These are phyloP conservation scores for Anthoptus insignis DNA, from an alignment of 2,888 invertebrate species.

Conservation along the genomic window DNA sequence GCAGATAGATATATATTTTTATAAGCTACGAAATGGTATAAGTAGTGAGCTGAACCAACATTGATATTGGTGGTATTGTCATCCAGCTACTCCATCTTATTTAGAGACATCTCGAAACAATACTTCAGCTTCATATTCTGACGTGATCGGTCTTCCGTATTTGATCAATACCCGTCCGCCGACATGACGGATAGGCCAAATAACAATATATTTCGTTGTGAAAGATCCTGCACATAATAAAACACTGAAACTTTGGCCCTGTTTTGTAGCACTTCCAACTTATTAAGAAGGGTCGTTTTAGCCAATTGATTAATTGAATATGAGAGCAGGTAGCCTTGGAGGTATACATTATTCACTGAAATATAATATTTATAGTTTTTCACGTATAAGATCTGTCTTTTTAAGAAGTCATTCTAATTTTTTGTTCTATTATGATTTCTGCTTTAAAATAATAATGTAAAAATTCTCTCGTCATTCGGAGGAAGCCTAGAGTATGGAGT, in stretches of 20 bases:
- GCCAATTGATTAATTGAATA: background rate
- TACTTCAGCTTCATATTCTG: constrained; percentile 16
- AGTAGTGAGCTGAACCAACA: background rate
- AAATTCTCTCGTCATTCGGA: too few relatives aligned
- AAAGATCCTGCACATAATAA: constrained; percentile 3
- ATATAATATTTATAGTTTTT: too few relatives aligned
- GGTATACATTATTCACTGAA: background rate
- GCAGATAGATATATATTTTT: too few relatives aligned
- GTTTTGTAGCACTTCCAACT: background rate
- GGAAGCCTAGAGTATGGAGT: too few relatives aligned
- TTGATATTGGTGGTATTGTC: background rate
- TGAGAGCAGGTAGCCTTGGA: background rate
- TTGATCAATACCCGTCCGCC: constrained; percentile 29
- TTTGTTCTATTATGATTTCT: too few relatives aligned
- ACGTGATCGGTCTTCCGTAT: constrained; percentile 33
- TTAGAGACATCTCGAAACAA: constrained; percentile 8
- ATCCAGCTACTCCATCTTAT: constrained; percentile 2
- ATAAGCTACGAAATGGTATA: too few relatives aligned
- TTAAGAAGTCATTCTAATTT: too few relatives aligned
- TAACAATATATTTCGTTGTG: constrained; percentile 13
- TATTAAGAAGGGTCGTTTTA: background rate
- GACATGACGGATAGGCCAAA: constrained; percentile 25
- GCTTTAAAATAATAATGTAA: too few relatives aligned
- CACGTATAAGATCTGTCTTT: too few relatives aligned
- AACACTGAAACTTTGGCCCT: background rate